Base-by-base conservation (phyloP, 2,888 invertebrate species). In the Hypsopygia costalis region DNA sequence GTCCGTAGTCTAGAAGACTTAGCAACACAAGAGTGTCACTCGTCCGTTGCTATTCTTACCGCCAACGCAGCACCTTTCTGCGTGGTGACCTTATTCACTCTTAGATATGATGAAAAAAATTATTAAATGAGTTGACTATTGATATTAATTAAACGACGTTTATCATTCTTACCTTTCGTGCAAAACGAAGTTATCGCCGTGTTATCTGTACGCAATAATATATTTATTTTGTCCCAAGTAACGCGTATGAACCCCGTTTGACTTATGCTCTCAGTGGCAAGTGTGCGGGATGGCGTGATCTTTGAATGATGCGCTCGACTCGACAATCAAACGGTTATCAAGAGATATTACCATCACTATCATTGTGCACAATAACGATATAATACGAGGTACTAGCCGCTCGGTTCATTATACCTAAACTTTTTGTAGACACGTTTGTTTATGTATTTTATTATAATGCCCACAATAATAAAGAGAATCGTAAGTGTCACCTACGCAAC, bases 211-310 rank as follows among this genome's bases (percentile, higher is more conserved):
- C 20, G 30, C 20, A 32, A 35, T 16, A 29, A 29, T 37, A 11
- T 21, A 21, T 31, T 36, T n/a, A n/a, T 25, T 29, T 27, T 20
- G 33, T 21, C 4, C 36, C 8, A 10, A 34, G 30, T 6, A 29
- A 27, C 32, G 32, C n/a, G 40, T 34, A 20, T 41, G 44, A 47
- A 46, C 44, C 46, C 43, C 40, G 25, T 3, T n/a, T 29, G 11
- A 11, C 11, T 8, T 20, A 6, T 30, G 43, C 37, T 41, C 41
- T 27, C 30, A 30, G 28, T 40, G 34, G 11, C 25, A 25, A 8
- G 4, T 7, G 10, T 30, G 44, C 41, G 30, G 27, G 35, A 43
- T 49, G 47, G 49, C 47, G 44, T 46, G 49, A 47, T 47, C 41
- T 40, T 33, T 25, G 33, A 29, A 38, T 42, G 41, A 41, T 11